Base-by-base conservation (phyloP, 2,888 invertebrate species). In the Malthinus seriepunctatus region DNA sequence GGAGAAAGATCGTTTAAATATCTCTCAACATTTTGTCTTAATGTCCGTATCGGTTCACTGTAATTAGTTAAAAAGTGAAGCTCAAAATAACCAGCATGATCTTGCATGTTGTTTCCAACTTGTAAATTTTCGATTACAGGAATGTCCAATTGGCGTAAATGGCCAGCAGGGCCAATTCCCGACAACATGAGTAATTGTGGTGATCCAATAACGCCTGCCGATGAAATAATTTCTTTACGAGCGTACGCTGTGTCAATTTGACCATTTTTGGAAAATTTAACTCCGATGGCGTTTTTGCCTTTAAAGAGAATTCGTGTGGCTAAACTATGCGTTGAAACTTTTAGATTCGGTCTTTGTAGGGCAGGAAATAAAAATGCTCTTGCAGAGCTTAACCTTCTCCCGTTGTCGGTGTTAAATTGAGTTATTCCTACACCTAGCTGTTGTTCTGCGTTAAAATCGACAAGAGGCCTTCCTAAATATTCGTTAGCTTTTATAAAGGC, bases 151-250 rank as follows among this genome's bases (percentile, higher is more conserved):
- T 60, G 45, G 12, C 60, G 32, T 9, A 73, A 47, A 23, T 70
- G 67, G 6, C 58, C 50, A 33, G 54, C 51, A 1, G 71, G 72
- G 6, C 73, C 73, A n/a, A 73, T 63, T 32, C 71, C 73, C n/a
- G 69, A 71, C 9, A 71, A 47, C 69, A 71, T 69, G 8, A 73
- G 50, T 2, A 72, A 39, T 49, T 69, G 69, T 1, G 72, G 71
- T 8, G 70, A 56, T 66, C 89, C 91, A 56, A 93, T 87, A 0
- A 91, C 85, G 0, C 93, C 92, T 1, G 88, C 90, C 8, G 88
- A 86, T 4, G 92, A 63, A 54, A 93, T 87, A 0, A 93, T 85
- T 76, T 90, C 90, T 67, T 83, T 85, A 39, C 82, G 78, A 0
- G 87, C 88, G 55, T 70, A 71, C 0, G 85, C 84, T 44, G 77